Evolutionary conservation across 2,888 invertebrate genomes (phyloP), one percentile per base, ranked within the genome.

Genomic region (Minunthozetes semirufus): DNA sequence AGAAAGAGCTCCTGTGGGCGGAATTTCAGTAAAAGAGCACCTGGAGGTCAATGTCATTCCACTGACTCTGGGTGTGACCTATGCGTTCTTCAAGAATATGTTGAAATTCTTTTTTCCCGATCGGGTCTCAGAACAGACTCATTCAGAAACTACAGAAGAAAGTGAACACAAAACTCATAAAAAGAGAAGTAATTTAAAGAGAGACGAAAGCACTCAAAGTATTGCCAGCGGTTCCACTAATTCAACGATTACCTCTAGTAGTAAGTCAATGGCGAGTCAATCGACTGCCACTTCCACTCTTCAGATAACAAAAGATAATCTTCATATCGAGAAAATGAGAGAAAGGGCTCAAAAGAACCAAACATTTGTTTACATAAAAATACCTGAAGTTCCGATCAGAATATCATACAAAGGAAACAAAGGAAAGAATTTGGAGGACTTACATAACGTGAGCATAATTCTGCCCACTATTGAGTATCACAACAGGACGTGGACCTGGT

Each of bases 401-500:
- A 77, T 94, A 9, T 94, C 93, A 77, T 94, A 94, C 83, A 95
- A 94, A 87, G 98, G 99, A 27, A 94, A 93, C 83, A 99, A 99
- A 83, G 96, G 98, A 83, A 99, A 99, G 85, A 98, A 98, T 84
- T 86, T 99, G 71, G 93, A 93, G 82, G 98, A 99, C 82, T 91
- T 99, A 15, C 88, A 95, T 68, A 94, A 97, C 82, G 90, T 98
- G 81, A 92, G 92, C 61, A 87, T 99, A 25, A 90, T 94, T 46
- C 90, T 99, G 59, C 98, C 99, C 0, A 94, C 96, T 0, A 85
- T 98, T 78, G 99, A 99, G 84, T 99, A 97, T 84, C 98, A 99
- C 83, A 98, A 99, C 83, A 93, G 94, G 74, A 98, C 97, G 3
- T 99, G 99, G 99, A 99, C 98, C 0, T 99, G 99, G 99, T 87